Percentiles rank a stretch among this genome's conserved stretches.
Conservation (phyloP, 2,113 vertebrate species). For the Erpornis zantholeuca region DNA sequence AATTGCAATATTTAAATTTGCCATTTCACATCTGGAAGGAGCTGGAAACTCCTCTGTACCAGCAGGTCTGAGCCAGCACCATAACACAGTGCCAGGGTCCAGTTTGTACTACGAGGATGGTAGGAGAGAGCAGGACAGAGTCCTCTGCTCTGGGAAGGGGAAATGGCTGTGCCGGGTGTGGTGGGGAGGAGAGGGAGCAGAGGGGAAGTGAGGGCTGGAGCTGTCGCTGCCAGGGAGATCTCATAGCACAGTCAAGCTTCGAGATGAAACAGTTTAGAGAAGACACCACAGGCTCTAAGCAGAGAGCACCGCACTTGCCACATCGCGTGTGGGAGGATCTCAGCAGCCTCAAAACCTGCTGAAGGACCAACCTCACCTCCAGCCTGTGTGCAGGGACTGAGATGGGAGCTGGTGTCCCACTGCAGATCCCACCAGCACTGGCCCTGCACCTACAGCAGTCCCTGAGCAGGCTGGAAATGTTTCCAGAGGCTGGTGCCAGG, state of each 20-base stretch:
- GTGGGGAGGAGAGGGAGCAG: background rate
- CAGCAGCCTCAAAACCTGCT: background rate
- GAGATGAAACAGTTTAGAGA: background rate
- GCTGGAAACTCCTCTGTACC: background rate
- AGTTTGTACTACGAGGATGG: background rate
- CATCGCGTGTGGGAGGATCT: background rate
- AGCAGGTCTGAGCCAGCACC: background rate
- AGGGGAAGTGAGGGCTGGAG: background rate
- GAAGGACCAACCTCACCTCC: background rate
- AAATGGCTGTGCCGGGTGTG: background rate
- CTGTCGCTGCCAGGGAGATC: background rate
- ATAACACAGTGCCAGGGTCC: background rate
- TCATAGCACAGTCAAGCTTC: background rate
- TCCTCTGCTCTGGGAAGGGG: background rate
- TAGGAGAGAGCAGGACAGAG: background rate
- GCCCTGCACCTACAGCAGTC: background rate
- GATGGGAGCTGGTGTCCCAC: rapidly evolving
- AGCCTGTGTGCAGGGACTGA: background rate
- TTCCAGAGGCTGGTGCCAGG: background rate
- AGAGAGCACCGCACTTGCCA: background rate
- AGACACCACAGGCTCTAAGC: background rate
- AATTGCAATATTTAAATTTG: conserved; percentile 68
- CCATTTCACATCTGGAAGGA: conserved; percentile 44
- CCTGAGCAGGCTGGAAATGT: background rate
- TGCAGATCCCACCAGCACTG: background rate